phyloP scores from a whole-genome alignment of 2,888 invertebrate species.

The Plemyria rubiginata region DNA sequence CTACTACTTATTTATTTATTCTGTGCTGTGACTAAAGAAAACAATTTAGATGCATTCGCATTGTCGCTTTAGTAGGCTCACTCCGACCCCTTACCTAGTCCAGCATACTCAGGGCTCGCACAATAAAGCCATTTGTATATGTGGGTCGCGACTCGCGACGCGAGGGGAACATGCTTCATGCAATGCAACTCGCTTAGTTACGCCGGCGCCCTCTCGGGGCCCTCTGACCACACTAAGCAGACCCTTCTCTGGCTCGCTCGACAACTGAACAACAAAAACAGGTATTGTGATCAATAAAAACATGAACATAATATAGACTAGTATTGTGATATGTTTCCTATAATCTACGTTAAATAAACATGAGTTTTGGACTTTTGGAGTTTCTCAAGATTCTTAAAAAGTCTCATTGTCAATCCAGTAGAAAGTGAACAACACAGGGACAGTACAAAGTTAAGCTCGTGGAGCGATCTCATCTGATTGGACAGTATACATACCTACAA shows the following conservation, averaged over 20 bases:
- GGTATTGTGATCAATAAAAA: slow-evolving; percentile 19
- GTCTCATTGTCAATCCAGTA: slow-evolving; percentile 18
- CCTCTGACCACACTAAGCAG: neutral
- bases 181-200: too few relatives aligned
- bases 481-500: slow-evolving; percentile 56
- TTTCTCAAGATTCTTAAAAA: slow-evolving; percentile 20
- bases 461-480: slow-evolving; percentile 37
- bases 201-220: too few relatives aligned
- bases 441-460: slow-evolving; percentile 39
- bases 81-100: slow-evolving; percentile 7
- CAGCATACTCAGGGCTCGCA: neutral
- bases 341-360: slow-evolving; percentile 35
- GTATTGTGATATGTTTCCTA: slow-evolving; percentile 44
- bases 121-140: neutral
- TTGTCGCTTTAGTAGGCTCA: slow-evolving; percentile 29
- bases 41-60: slow-evolving; percentile 24
- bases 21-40: slow-evolving; percentile 31
- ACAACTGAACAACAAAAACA: slow-evolving; percentile 10
- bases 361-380: slow-evolving; percentile 23
- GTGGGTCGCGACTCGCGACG: slow-evolving; percentile 1
- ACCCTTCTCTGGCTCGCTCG: slow-evolving; percentile 6
- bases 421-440: slow-evolving; percentile 25
- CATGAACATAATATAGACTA: slow-evolving; percentile 34
- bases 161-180: neutral
- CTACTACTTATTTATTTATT: too few relatives aligned